Evolutionary conservation across 2,113 vertebrate species (phyloP), one percentile per base, ranked within the genome.

Genomic region (Siniperca knerii): DNA sequence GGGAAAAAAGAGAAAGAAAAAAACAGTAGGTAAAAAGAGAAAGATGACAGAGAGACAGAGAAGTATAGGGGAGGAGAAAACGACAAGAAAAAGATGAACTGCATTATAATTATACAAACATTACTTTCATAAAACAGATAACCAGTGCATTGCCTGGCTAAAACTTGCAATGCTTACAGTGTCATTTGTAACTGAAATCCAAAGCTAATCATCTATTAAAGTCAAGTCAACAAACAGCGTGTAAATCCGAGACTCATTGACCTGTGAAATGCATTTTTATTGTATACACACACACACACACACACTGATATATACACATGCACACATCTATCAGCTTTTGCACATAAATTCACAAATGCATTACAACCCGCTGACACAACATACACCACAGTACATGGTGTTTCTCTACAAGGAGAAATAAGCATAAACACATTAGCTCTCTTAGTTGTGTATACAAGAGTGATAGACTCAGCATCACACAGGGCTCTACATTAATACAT

Each of bases 291-390:
- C 70, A 35, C 44, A 82, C 67, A 29, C 29, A 29, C 29, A 29
- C 29, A 79, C 70, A 35, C 44, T 37, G 20, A 82, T 66, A 42
- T 65, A 75, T 88, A 82, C 67, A 70, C 44, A 87, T 46, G 66
- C 86, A 66, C 71, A 69, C 65, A 78, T 72, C 8, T 61, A 55
- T 73, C 79, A 72, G 68, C 50, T 81, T 75, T 87, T 62, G 35
- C 44, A 75, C 77, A 91, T 77, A 66, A 75, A 90, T 79, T 89
- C 71, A 81, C 73, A 87, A 61, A 72, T 75, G 55, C 55, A 86
- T 74, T 61, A 75, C 77, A 78, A 61, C 33, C 48, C 16, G 66
- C 62, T 75, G 88, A 84, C 87, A 86, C 77, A 76, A 86, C 80
- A 79, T 4, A 83, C 68, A 42, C 62, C 35, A 58, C 61, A 67